A percentile compares a stretch with the other conserved stretches of the same genome.
phyloP scores from a whole-genome alignment of 2,113 vertebrate species.

The Melanerpes formicivorus region DNA sequence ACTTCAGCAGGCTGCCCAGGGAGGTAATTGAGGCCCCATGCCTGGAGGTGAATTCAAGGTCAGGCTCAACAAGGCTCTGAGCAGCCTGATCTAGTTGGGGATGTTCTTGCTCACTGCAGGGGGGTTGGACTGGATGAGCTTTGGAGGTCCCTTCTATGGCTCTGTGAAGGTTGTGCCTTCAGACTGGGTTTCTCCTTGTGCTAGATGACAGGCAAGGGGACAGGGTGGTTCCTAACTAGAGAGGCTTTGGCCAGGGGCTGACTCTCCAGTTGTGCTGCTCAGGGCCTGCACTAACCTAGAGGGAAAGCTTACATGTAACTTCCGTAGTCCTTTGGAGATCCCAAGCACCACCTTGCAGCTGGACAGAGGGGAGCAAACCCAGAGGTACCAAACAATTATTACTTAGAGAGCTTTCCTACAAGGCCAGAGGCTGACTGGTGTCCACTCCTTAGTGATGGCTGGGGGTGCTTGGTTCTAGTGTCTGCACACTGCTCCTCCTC shows the following conservation, averaged over 20 bases:
- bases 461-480: not conserved
- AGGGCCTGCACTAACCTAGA: not conserved
- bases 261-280: not conserved
- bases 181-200: not conserved
- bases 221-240: not conserved
- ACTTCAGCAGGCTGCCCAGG: no score
- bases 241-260: not conserved
- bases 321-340: not conserved
- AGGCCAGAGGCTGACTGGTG: not conserved
- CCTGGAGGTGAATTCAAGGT: no score
- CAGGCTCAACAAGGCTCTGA: no score
- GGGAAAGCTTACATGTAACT: not conserved
- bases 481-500: not conserved
- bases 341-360: rapidly evolving
- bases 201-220: not conserved
- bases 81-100: no score
- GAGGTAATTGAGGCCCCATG: no score
- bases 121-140: no score
- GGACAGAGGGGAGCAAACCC: not conserved
- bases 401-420: rapidly evolving
- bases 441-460: not conserved
- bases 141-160: not conserved
- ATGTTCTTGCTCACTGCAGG: no score
- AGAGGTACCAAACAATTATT: not conserved
- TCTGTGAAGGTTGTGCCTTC: not conserved